Evolutionary conservation across 2,888 invertebrate genomes (phyloP), one percentile per base, ranked within the genome.

Genomic region (Athalia rosae): DNA sequence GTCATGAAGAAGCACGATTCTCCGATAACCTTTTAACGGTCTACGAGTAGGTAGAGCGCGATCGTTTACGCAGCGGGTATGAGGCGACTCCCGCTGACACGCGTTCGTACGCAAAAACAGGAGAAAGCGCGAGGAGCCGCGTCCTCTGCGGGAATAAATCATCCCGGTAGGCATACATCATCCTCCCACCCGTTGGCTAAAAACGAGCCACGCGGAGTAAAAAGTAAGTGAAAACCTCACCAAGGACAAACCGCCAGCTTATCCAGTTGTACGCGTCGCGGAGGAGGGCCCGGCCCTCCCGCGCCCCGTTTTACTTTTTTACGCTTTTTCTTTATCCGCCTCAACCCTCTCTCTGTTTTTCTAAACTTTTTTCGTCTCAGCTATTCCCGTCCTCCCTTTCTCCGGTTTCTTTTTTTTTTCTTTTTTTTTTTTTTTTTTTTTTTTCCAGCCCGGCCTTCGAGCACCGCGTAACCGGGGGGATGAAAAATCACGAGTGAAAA

Each of bases 201-300:
- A 64, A 74, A 74, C 74, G 61, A 80, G 80, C 81, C 78, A 79
- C 80, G 78, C 59, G 79, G 80, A 81, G 81, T 82, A 82, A 85
- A 84, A 85, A 85, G 85, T 84, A 82, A 82, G 69, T 82, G 83
- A 82, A 84, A 84, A 86, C 80, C 82, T 80, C 83, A 78, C 80
- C 81, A 83, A 82, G 83, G 83, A 86, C 85, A 85, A 85, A 86
- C 84, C 83, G 82, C 80, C 80, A 82, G 83, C 84, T 85, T 86
- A 86, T 85, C 83, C 84, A 82, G 83, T 85, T 85, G 83, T 80
- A 81, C 80, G 79, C 79, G 66, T 66, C 79, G 77, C 62, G 74
- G 43, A 63, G 76, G 59, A 64, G 76, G 64, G 74, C 77, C 78
- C 59, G 63, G 63, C 62, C 48, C 64, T 74, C 76, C 61, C 77